A percentile compares a stretch with the other conserved stretches of the same genome.
Evolutionary conservation across 2,888 invertebrate genomes (phyloP).

Genomic region (Sialis lutaria): DNA sequence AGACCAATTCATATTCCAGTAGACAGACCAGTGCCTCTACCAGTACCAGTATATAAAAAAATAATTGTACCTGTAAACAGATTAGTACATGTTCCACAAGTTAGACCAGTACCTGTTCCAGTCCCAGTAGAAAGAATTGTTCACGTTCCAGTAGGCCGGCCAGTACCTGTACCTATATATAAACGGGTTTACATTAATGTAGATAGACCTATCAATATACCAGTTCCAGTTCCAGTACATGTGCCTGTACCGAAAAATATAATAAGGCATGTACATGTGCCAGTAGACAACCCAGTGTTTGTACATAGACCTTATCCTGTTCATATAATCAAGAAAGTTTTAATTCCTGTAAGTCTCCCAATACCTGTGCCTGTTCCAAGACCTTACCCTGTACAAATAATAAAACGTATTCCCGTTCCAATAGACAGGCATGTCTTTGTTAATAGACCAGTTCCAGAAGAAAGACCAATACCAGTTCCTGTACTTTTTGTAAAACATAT

Average conservation of each 20-base stretch:
- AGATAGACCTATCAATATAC: background rate
- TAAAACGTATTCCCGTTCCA: constrained; percentile 2
- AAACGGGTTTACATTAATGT: background rate
- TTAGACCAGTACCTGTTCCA: too few species aligned
- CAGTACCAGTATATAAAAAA: too few species aligned
- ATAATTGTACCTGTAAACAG: too few species aligned
- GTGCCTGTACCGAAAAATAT: too few species aligned
- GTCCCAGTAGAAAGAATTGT: too few species aligned
- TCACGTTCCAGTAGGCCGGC: constrained; percentile 19
- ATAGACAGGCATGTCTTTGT: constrained; percentile 14
- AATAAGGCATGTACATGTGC: too few species aligned
- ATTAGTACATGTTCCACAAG: too few species aligned
- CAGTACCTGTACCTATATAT: constrained; percentile 28
- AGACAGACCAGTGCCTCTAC: too few species aligned
- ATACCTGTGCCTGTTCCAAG: constrained; percentile 33
- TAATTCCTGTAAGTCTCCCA: constrained; percentile 27
- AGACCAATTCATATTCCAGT: too few species aligned
- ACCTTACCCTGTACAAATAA: constrained; percentile 15
- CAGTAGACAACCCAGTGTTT: too few species aligned
- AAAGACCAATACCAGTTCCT: constrained; percentile 23
- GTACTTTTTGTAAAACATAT: constrained; percentile 35
- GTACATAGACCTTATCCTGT: too few species aligned
- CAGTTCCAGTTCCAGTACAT: background rate
- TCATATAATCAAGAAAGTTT: constrained; percentile 1
- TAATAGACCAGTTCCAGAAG: constrained; percentile 27